Base-by-base conservation (phyloP, 64 coral and sea anemone species). In the Platygyra sinensis region DNA sequence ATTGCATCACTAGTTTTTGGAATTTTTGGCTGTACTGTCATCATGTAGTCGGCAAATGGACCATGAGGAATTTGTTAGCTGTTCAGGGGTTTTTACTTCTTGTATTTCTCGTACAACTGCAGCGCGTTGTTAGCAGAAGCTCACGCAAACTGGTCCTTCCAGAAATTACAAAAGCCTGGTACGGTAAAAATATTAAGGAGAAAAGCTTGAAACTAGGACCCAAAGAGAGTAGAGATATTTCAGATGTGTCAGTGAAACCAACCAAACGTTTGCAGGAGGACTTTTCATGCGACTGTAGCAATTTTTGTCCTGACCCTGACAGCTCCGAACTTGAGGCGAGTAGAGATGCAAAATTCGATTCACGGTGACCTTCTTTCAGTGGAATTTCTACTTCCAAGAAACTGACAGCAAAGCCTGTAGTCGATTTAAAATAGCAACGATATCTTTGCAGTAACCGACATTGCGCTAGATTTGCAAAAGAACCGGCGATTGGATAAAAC, bases 301-400 rank as follows among this genome's bases (percentile, higher is more conserved):
- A 79, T 55, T 79, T 57, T 55, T 79, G 76, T n/a, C 76, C 7
- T 16, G 49, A 28, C 25, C 76, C 76, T 79, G 28, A 79, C 51
- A 79, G 76, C 76, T 57, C 50, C 18, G 50, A 79, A 29, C 46
- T 79, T 22, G 22, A 79, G 49, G 76, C 59, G 28, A 79, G 76
- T 55, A 2, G n/a, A 12, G 22, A n/a, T 30, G 24, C 3, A 25
- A 69, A 27, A 15, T 57, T 57, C 54, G 10, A 57, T 57, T 14
- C 54, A 57, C 15, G 54, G 15, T 15, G 11, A 57, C 54, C 15
- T 57, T 57, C 10, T 57, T 57, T 10, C 54, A 14, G 42, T 46
- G 0, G 42, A 5, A 46, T 46, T 46, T 46, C 42, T 46, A 46
- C 42, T 46, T 0, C 42, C 42, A 46, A 46, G 42, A 46, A 46